phyloP scores from a whole-genome alignment of 2,113 vertebrate genomes.

The Cyanoramphus novaezelandiae region DNA sequence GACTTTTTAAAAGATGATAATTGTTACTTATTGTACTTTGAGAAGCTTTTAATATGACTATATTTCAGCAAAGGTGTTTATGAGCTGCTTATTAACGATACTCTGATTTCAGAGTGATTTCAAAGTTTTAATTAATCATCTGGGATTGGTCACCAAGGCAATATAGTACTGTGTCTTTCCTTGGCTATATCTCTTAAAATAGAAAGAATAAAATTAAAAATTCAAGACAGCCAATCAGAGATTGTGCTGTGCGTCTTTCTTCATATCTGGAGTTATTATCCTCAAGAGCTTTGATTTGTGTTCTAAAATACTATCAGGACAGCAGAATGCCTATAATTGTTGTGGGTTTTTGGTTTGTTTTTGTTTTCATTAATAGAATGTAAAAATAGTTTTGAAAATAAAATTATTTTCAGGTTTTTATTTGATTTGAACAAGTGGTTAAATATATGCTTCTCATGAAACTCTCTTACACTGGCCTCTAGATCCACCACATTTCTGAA shows the following conservation, averaged over 20 bases:
- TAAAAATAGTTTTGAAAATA: background rate
- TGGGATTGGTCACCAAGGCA: background rate
- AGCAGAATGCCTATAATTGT: background rate
- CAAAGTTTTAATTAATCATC: background rate
- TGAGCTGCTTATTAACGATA: background rate
- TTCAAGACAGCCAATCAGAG: background rate
- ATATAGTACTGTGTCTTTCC: background rate
- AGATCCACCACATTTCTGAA: background rate
- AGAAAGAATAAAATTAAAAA: background rate
- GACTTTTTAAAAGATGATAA: background rate
- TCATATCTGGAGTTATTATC: background rate
- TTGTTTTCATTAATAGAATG: background rate
- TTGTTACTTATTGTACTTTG: background rate
- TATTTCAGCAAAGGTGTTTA: background rate
- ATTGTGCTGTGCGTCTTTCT: background rate
- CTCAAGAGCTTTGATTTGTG: background rate
- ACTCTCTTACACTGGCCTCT: background rate
- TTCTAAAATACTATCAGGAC: background rate
- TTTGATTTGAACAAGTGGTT: background rate
- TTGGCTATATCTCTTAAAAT: background rate
- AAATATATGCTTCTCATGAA: background rate
- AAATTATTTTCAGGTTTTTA: background rate
- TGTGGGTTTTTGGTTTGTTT: too few relatives aligned
- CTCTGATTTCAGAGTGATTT: background rate
- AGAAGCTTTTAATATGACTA: background rate